Evolutionary conservation across 37 sponge, comb jelly and placozoan species (phyloP).

Genomic region (Crambe crambe): DNA sequence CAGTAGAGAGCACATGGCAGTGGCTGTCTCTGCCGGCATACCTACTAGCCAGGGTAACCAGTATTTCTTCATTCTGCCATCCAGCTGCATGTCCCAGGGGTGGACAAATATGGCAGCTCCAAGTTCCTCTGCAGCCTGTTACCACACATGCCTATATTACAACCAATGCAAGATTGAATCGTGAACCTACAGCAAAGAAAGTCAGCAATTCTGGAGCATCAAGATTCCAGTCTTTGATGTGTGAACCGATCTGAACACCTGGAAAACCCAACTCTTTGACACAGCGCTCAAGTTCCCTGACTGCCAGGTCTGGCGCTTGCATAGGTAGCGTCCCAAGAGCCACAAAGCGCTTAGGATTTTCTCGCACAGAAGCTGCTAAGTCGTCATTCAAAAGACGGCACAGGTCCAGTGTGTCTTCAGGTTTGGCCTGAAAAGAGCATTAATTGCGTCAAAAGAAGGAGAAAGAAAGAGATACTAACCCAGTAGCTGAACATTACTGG

Average conservation of each 20-base stretch:
- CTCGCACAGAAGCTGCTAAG: slow-evolving; percentile 69
- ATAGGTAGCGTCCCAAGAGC: slow-evolving; percentile 92
- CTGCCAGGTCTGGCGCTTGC: slow-evolving; percentile 90
- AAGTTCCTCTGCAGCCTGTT: slow-evolving; percentile 85
- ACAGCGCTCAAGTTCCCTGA: slow-evolving; percentile 85
- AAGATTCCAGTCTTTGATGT: slow-evolving; percentile 85
- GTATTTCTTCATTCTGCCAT: slow-evolving; percentile 87
- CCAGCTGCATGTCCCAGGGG: slow-evolving; percentile 91
- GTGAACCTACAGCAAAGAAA: slow-evolving; percentile 70
- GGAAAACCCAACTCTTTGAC: slow-evolving; percentile 83
- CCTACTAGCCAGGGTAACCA: slow-evolving; percentile 96
- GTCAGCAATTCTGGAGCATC: slow-evolving; percentile 88
- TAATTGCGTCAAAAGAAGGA: background rate
- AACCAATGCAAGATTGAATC: background rate
- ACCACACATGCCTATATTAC: background rate
- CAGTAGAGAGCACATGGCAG: slow-evolving; percentile 79
- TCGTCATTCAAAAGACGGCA: slow-evolving; percentile 85
- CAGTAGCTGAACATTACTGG: slow-evolving; percentile 96
- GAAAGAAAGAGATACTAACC: slow-evolving; percentile 41
- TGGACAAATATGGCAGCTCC: slow-evolving; percentile 81
- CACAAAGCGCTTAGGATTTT: slow-evolving; percentile 75
- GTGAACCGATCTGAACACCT: slow-evolving; percentile 96
- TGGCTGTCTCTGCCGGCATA: slow-evolving; percentile 90
- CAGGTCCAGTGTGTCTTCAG: slow-evolving; percentile 88
- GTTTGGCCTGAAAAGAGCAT: slow-evolving; percentile 69